phyloP scores from a whole-genome alignment of 2,797 vertebrate species.

The Gadopsis bispinosus region DNA sequence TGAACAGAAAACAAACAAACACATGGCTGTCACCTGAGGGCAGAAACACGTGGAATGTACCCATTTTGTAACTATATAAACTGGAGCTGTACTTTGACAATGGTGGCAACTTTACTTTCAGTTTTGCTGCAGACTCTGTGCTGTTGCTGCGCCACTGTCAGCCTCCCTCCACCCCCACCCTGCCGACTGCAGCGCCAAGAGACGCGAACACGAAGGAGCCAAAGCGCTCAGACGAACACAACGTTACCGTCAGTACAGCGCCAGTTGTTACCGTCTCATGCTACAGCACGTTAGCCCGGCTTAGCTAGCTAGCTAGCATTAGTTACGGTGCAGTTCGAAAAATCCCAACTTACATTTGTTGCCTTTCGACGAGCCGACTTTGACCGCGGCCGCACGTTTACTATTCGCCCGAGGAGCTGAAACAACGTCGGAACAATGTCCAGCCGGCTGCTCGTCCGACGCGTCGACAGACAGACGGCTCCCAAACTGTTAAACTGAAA shows the following conservation, averaged over 20 bases:
- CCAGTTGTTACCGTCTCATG: too few relatives aligned
- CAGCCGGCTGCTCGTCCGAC: neutral
- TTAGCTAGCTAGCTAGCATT: neutral
- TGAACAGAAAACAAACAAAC: neutral
- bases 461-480: neutral
- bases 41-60: neutral
- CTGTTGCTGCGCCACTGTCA: too few relatives aligned
- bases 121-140: constrained; percentile 2
- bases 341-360: constrained; percentile 39
- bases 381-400: neutral
- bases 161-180: too few relatives aligned
- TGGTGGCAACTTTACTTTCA: constrained; percentile 1
- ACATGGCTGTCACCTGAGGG: neutral
- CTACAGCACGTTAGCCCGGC: neutral
- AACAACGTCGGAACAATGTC: fast-evolving
- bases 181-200: neutral
- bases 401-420: neutral
- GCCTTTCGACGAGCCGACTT: fast-evolving
- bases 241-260: fast-evolving
- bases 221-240: neutral
- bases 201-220: neutral
- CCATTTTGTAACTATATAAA: neutral
- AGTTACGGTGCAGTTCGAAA: neutral
- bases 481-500: constrained; percentile 18
- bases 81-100: neutral